phyloP scores from a whole-genome alignment of 2,888 invertebrate genomes.

The Diarsia dahlii region DNA sequence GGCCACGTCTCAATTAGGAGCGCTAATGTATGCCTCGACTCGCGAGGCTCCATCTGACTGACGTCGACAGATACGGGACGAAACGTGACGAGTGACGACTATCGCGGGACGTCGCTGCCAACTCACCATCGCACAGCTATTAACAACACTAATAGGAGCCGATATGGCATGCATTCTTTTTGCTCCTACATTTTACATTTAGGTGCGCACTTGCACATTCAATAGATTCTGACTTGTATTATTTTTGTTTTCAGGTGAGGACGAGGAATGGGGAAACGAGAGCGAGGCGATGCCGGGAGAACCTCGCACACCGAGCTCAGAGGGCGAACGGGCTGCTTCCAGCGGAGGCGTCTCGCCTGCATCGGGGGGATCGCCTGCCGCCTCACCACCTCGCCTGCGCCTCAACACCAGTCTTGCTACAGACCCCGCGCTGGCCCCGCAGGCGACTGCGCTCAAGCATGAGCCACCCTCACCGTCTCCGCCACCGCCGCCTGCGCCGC shows the following conservation, averaged over 20 bases:
- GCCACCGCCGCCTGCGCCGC: constrained; percentile 87
- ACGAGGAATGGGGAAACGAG: constrained; percentile 92
- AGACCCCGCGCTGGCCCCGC: constrained; percentile 94
- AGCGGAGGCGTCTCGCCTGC: constrained; percentile 82
- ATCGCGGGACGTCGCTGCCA: constrained; percentile 83
- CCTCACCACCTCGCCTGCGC: constrained; percentile 92
- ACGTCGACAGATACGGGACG: constrained; percentile 86
- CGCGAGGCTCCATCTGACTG: constrained; percentile 86
- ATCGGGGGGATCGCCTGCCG: constrained; percentile 79
- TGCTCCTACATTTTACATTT: constrained; percentile 67
- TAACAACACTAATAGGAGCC: constrained; percentile 87
- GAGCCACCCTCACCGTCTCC: constrained; percentile 87
- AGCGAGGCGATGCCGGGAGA: constrained; percentile 90
- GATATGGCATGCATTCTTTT: constrained; percentile 80
- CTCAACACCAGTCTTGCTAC: constrained; percentile 95
- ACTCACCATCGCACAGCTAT: constrained; percentile 84
- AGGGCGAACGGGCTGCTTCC: constrained; percentile 84
- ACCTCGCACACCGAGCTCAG: constrained; percentile 89
- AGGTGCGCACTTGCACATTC: constrained; percentile 55
- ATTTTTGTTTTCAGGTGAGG: constrained; percentile 91
- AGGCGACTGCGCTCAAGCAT: constrained; percentile 90
- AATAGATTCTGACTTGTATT: constrained; percentile 61
- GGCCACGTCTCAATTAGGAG: constrained; percentile 91
- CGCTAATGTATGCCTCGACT: constrained; percentile 91
- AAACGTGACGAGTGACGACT: constrained; percentile 90